Evolutionary conservation across 2,797 vertebrate species (phyloP).

Genomic region (Peromyscus aztecus): DNA sequence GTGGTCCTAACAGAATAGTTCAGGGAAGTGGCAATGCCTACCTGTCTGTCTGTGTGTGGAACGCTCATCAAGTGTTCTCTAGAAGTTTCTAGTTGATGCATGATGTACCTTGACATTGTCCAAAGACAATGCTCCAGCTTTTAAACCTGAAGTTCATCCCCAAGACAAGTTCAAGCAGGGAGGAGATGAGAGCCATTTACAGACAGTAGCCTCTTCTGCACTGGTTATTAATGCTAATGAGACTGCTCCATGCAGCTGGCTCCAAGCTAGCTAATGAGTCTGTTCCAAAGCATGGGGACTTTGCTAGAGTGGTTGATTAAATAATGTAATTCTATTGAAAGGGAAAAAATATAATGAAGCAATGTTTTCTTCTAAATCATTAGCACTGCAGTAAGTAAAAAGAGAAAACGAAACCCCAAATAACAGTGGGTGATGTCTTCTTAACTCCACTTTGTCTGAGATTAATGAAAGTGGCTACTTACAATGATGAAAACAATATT

Average conservation of each 20-base stretch:
- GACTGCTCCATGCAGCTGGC: not conserved
- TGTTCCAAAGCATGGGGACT: not conserved
- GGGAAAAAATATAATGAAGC: not conserved
- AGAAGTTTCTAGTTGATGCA: not conserved
- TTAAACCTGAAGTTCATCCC: not conserved
- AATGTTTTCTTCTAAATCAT: constrained; percentile 28
- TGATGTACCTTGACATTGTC: too few species aligned
- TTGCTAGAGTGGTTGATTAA: not conserved
- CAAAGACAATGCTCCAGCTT: not conserved
- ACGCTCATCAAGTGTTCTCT: not conserved
- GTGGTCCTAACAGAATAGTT: not conserved
- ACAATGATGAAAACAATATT: not conserved
- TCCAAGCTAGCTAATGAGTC: not conserved
- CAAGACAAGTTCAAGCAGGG: too few species aligned
- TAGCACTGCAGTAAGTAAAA: not conserved
- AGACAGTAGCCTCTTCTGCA: not conserved
- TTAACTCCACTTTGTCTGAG: not conserved
- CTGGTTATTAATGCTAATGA: not conserved
- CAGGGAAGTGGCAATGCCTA: not conserved
- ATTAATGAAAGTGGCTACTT: constrained; percentile 1
- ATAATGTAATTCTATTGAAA: not conserved
- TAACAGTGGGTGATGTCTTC: not conserved
- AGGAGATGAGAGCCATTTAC: not conserved
- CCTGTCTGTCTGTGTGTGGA: accelerated
- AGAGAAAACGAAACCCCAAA: not conserved